These are phyloP conservation scores for Oscheius sp. DNA, from an alignment of 2,888 invertebrate genomes.

Conservation along the genomic window DNA sequence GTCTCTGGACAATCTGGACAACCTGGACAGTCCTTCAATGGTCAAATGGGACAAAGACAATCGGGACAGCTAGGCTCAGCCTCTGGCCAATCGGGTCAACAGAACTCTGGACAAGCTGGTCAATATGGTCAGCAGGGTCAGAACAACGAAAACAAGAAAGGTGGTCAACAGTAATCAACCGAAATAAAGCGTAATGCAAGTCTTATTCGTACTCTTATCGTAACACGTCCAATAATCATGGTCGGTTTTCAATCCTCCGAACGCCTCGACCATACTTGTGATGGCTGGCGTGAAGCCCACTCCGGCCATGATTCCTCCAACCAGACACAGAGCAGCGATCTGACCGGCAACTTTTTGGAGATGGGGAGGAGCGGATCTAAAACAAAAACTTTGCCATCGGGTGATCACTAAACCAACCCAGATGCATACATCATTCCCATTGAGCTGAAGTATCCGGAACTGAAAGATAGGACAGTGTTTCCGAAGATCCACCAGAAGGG, in stretches of 20 bases:
- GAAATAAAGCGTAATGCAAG: too few relatives aligned
- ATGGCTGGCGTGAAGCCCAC: constrained; percentile 52
- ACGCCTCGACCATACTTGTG: constrained; percentile 46
- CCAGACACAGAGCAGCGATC: constrained; percentile 45
- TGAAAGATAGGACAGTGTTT: constrained; percentile 83
- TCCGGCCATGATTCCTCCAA: constrained; percentile 47
- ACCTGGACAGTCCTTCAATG: too few relatives aligned
- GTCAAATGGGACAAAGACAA: too few relatives aligned
- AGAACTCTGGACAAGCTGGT: too few relatives aligned
- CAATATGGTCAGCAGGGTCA: too few relatives aligned
- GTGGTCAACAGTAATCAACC: too few relatives aligned
- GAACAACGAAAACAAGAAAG: too few relatives aligned
- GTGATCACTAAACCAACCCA: constrained; percentile 73
- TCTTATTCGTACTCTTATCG: too few relatives aligned
- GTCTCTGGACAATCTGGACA: too few relatives aligned
- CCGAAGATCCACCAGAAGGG: constrained; percentile 77
- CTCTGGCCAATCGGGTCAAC: too few relatives aligned
- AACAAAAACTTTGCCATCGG: constrained; percentile 3
- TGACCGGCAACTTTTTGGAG: constrained; percentile 53
- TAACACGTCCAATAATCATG: not conserved
- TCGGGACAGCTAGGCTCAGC: too few relatives aligned
- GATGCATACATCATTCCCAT: constrained; percentile 92
- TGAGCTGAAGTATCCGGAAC: constrained; percentile 92
- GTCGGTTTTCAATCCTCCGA: not conserved
- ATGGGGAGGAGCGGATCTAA: constrained; percentile 52